phyloP scores from a whole-genome alignment of 2,888 invertebrate species.

The Lochmaea crataegi region DNA sequence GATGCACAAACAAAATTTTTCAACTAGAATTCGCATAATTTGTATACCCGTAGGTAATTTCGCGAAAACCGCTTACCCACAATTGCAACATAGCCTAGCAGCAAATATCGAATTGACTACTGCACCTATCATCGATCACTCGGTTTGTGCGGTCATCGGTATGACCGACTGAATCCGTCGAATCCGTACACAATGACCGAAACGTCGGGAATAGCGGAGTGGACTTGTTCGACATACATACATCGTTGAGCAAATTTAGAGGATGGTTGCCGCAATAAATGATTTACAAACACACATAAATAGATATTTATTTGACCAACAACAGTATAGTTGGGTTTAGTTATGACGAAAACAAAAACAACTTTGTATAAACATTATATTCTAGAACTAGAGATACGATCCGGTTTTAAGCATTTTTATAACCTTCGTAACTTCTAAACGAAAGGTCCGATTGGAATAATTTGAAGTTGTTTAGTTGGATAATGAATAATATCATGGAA shows the following conservation, averaged over 20 bases:
- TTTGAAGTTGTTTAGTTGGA: no score
- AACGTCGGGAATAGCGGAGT: conserved; percentile 27
- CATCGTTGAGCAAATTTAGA: conserved; percentile 12
- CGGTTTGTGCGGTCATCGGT: conserved; percentile 25
- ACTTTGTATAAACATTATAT: no score
- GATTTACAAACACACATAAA: conserved; percentile 10
- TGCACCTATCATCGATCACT: conserved; percentile 29
- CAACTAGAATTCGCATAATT: conserved; percentile 7
- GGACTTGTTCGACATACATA: conserved; percentile 38
- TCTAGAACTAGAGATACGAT: no score
- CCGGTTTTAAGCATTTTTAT: no score
- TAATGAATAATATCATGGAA: no score
- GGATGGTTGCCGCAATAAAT: conserved; percentile 10
- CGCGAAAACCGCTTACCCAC: conserved; percentile 6
- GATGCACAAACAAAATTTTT: not conserved
- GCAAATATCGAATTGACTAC: conserved; percentile 30
- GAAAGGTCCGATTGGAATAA: no score
- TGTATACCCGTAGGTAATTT: conserved; percentile 7
- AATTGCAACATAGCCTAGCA: conserved; percentile 12
- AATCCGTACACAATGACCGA: conserved; percentile 24
- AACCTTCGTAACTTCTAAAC: no score
- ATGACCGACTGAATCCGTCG: conserved; percentile 24
- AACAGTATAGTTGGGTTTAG: not conserved
- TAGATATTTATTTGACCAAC: conserved; percentile 3
- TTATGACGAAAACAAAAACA: not conserved